Base-by-base conservation (phyloP, 2,888 invertebrate species). In the Argyra leucocephala region DNA sequence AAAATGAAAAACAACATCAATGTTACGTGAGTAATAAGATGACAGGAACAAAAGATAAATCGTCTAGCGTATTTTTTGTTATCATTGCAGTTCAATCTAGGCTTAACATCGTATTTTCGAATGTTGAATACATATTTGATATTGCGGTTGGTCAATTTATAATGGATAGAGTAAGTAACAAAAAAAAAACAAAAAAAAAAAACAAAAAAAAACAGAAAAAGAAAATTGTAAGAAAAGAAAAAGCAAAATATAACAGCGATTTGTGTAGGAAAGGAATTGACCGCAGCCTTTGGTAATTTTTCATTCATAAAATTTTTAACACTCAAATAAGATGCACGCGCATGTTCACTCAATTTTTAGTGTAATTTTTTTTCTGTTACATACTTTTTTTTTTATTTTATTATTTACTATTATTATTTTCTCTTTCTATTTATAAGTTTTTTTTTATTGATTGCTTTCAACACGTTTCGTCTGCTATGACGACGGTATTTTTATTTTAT, bases 211-310 rank as follows among this genome's bases (percentile, higher is more conserved):
- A 31, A 12, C 12, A 31, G 10, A 31, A 31, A 31, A 31, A 31
- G 5, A 31, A 31, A 31, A 31, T 31, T 31, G 10, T 7, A 31
- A 31, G 5, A n/a, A 48, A 48, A 48, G 1, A 48, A 48, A 48
- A 48, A 9, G n/a, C 5, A 15, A 48, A 48, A 48, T 18, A n/a
- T 48, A 48, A 48, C 48, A 48, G 48, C 48, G 15, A 18, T 48
- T 48, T 48, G 48, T 48, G 48, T 48, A 48, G 48, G 48, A 48
- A 48, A 48, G 48, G 48, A 48, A 48, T 18, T 48, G 48, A 48
- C 48, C 48, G 48, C 15, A 5, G 18, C 6, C 15, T n/a, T 12
- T 31, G 2, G 48, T 48, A 48, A 48, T 48, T 48, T 48, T 48
- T 48, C 48, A 48, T 48, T 48, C 48, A 48, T 48, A 48, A 48